Evolutionary conservation across 2,113 vertebrate genomes (phyloP), one percentile per base, ranked within the genome.

Genomic region (Gallinago undulata): DNA sequence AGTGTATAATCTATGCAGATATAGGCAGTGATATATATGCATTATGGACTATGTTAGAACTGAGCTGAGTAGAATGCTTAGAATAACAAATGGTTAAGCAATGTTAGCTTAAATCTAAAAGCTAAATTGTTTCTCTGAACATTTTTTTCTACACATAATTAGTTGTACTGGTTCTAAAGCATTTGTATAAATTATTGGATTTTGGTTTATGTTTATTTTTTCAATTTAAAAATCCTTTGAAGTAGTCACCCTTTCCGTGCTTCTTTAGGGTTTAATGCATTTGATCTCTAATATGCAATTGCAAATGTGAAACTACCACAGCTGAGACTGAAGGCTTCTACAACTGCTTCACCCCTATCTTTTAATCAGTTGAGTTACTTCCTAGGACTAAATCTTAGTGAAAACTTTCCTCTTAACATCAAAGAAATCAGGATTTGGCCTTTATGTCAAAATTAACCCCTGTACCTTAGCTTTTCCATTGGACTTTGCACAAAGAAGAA

Each of bases 41-140:
- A 93, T 96, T 96, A 97, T 94, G 80, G 92, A 94, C 94, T 96
- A 94, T 92, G 95, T 96, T 95, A 96, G 87, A 94, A 83, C 76
- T 89, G 70, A 92, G 82, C 64, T 57, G 79, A 73, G 69, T 50
- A 88, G 87, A 93, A 91, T 72, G 37, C 69, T 75, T 95, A 89
- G 83, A 95, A 89, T 93, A 96, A 69, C 84, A 96, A 95, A 95
- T 64, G 92, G 91, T 96, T 93, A 96, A 93, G 84, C n/a, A 62
- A 19, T 75, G 74, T 51, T 78, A 69, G 74, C 47, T 90, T 79
- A 75, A 69, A 85, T 78, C 55, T 80, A 66, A 91, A 95, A 87
- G 67, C 88, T 90, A 79, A 96, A 89, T 89, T 78, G 7, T 94
- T 94, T 78, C 41, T 81, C 67, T 63, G 82, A 95, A 87, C 50